These are phyloP conservation scores for Oncorhynchus kisutch DNA, from an alignment of 2,113 vertebrate species.

Conservation along the genomic window DNA sequence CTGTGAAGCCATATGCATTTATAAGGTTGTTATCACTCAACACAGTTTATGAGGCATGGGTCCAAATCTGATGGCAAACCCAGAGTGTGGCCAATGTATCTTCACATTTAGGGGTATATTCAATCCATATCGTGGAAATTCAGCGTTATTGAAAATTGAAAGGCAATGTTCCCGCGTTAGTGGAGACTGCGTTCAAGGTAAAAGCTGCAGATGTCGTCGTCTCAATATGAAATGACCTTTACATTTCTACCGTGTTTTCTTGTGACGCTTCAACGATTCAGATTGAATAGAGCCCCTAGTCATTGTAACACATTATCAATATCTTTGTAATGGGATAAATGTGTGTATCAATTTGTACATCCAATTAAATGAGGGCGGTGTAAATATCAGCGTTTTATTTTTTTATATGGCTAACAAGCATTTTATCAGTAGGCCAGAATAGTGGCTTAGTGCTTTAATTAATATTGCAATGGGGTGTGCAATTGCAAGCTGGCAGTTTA, in stretches of 20 bases:
- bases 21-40: not conserved
- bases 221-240: too few species aligned
- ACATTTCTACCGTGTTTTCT: too few species aligned
- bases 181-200: too few species aligned
- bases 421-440: not conserved
- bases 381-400: not conserved
- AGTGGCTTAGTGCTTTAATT: not conserved
- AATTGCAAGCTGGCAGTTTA: conserved; percentile 19
- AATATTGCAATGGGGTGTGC: conserved; percentile 8
- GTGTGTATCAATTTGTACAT: not conserved
- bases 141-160: too few species aligned
- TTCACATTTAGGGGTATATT: not conserved
- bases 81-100: not conserved
- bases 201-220: too few species aligned
- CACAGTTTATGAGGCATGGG: not conserved
- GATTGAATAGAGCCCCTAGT: not conserved
- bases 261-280: too few species aligned
- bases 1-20: not conserved
- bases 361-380: not conserved
- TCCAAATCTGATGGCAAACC: not conserved
- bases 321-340: not conserved
- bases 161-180: too few species aligned
- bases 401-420: not conserved
- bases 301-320: not conserved
- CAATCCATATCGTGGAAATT: too few species aligned